Evolutionary conservation across 2,797 vertebrate species (phyloP).

Genomic region (Neoniphon sammara): DNA sequence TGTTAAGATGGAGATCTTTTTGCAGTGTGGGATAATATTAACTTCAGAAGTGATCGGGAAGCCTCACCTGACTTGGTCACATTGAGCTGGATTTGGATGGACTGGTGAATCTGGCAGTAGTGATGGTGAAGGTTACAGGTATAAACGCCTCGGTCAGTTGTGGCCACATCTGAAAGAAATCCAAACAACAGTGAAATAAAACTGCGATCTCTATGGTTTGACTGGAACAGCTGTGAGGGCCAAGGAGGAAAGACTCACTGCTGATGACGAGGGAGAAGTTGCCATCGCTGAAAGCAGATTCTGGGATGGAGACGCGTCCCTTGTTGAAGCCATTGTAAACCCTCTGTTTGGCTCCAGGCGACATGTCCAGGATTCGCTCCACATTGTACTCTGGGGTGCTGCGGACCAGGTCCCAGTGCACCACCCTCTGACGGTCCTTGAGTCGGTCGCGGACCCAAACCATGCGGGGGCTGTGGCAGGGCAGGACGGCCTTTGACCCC

Average conservation of each 20-base stretch:
- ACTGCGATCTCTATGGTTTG: background rate
- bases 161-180: constrained; percentile 81
- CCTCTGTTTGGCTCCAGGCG: constrained; percentile 87
- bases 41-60: background rate
- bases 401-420: constrained; percentile 92
- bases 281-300: constrained; percentile 88
- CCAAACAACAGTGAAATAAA: background rate
- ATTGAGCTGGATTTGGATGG: constrained; percentile 87
- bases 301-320: constrained; percentile 85
- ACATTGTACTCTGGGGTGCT: constrained; percentile 80
- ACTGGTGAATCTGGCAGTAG: constrained; percentile 94
- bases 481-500: constrained; percentile 83
- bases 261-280: constrained; percentile 95
- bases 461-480: constrained; percentile 91
- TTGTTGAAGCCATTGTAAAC: constrained; percentile 90
- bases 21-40: background rate
- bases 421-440: constrained; percentile 92
- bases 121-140: constrained; percentile 96
- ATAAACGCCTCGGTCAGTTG: constrained; percentile 89
- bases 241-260: constrained; percentile 76
- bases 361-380: constrained; percentile 93
- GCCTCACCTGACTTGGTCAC: constrained; percentile 88
- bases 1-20: too few species aligned
- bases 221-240: background rate
- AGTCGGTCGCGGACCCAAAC: constrained; percentile 92